A percentile compares a stretch with the other conserved stretches of the same genome.
Evolutionary conservation across 2,113 vertebrate species (phyloP).

Genomic region (Gobio gobio): DNA sequence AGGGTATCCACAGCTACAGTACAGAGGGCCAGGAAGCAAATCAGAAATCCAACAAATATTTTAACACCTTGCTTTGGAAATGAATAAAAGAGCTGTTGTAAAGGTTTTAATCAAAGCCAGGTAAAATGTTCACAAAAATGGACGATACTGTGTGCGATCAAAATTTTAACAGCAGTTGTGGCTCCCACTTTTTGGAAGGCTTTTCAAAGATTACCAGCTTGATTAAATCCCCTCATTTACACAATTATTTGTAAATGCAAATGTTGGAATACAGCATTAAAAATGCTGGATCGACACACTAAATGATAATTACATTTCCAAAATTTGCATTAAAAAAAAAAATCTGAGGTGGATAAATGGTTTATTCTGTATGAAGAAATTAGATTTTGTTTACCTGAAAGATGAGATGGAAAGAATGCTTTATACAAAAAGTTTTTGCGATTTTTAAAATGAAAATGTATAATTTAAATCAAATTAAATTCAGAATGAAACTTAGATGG

Average conservation of each 20-base stretch:
- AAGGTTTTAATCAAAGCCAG: not conserved
- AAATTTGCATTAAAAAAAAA: too few species aligned
- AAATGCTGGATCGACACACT: not conserved
- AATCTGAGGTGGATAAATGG: not conserved
- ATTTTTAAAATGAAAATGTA: not conserved
- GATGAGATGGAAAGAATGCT: not conserved
- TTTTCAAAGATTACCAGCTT: not conserved
- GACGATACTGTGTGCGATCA: not conserved
- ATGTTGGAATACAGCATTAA: not conserved
- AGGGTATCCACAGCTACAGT: not conserved
- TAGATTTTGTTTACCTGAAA: not conserved
- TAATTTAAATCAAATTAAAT: not conserved
- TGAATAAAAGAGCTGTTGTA: not conserved
- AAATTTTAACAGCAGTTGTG: not conserved
- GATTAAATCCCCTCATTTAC: constrained; percentile 17
- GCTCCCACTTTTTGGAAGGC: not conserved
- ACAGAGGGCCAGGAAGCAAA: not conserved
- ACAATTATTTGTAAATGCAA: not conserved
- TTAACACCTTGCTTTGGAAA: constrained; percentile 15
- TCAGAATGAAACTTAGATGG: not conserved
- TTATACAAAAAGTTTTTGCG: not conserved
- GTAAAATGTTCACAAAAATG: not conserved
- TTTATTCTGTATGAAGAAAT: not conserved
- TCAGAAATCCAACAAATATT: not conserved
- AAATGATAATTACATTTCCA: too few species aligned